Evolutionary conservation across 1,140 invertebrate species (phyloP), one percentile per base, ranked within the genome.

Genomic region (Eulimnadia texana): DNA sequence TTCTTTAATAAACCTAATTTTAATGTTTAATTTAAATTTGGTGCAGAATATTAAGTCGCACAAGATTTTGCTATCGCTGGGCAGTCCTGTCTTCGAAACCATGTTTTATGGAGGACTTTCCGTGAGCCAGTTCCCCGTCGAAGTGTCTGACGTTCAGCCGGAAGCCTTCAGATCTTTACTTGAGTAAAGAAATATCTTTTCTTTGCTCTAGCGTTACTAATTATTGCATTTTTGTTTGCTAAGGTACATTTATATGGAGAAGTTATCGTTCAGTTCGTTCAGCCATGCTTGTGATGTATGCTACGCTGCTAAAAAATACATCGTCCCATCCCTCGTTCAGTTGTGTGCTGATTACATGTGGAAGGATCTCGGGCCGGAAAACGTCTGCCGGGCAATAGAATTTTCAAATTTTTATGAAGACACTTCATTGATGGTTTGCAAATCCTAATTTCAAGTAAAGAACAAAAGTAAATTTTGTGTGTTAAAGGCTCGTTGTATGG

Each of bases 271-370:
- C 10, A 79, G 78, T 56, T 86, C 84, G 6, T 88, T 88, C 70
- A 86, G 89, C 66, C 81, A 88, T 68, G 87, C 86, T 0, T 89
- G 86, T 72, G 86, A 90, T 65, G 72, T 90, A 13, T 90, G 86
- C 70, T 89, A 90, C 72, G 86, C 84, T 59, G 87, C 87, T 13
- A 90, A 90, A 67, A 91, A 91, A 67, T 91, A 90, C 67, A 87
- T 90, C 84, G 68, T 91, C 20, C 86, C 87, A 1, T 79, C 83
- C 71, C 74, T 91, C 3, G 84, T 89, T 0, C 82, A 86, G 62
- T 79, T 86, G 67, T 91, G 88, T 68, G 88, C 84, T 0, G 79
- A 82, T 61, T 89, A 82, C 70, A 73, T 90, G 27, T 88, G 84
- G 83, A 82, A 81, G 1, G 85, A 90, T 70, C 72, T 90, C 1